phyloP scores from a whole-genome alignment of 1,140 invertebrate genomes.

The Orchesella cincta region DNA sequence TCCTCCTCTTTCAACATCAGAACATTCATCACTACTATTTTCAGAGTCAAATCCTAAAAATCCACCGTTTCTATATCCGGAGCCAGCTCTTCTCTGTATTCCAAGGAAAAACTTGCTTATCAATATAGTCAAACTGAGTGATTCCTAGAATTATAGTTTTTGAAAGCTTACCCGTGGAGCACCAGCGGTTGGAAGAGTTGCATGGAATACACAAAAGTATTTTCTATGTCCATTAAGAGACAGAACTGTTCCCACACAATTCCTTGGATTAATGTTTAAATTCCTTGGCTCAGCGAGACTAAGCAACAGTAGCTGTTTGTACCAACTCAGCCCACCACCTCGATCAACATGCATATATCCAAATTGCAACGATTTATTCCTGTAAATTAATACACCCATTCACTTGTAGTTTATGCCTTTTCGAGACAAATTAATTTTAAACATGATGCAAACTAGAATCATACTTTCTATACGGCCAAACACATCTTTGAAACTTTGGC shows the following conservation, averaged over 20 bases:
- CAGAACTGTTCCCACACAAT: constrained; percentile 95
- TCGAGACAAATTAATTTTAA: background rate
- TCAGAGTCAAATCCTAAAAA: constrained; percentile 74
- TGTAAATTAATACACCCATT: constrained; percentile 58
- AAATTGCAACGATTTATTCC: constrained; percentile 90
- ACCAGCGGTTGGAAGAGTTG: constrained; percentile 74
- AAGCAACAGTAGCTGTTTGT: constrained; percentile 80
- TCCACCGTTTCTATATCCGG: constrained; percentile 60
- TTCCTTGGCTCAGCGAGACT: constrained; percentile 77
- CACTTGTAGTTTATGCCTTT: background rate
- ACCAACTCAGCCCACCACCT: constrained; percentile 81
- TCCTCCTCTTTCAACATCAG: constrained; percentile 64
- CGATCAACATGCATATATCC: constrained; percentile 88
- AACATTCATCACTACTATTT: constrained; percentile 67
- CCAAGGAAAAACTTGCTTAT: background rate
- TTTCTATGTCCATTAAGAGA: constrained; percentile 92
- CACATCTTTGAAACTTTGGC: constrained; percentile 85
- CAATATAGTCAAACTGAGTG: too few species aligned
- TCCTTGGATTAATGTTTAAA: constrained; percentile 90
- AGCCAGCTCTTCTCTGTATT: constrained; percentile 30
- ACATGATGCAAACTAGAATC: constrained; percentile 44
- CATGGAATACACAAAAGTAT: constrained; percentile 98
- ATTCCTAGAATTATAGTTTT: too few species aligned
- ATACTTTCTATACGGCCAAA: constrained; percentile 93
- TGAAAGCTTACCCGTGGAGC: constrained; percentile 52